Evolutionary conservation across 2,888 invertebrate species (phyloP), one percentile per base, ranked within the genome.

Genomic region (Oscheius myriophilus): DNA sequence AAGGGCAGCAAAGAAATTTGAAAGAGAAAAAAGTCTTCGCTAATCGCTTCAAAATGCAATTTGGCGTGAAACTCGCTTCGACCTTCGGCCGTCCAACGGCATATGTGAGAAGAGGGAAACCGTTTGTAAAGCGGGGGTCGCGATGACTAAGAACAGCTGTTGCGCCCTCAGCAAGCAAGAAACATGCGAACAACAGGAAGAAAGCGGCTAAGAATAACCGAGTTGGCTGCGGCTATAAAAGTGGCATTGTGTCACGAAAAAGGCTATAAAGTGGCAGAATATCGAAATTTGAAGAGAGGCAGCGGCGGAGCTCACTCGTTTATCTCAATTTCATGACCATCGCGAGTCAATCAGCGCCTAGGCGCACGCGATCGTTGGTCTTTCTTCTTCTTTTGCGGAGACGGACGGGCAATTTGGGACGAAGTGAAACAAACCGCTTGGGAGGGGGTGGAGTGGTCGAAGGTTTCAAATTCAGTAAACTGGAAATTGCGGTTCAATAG

Each of bases 271-370:
- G n/a, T 25, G 23, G 25, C 11, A 25, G 18, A 46, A 46, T 33
- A 33, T 33, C 33, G 33, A 33, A 33, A 33, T 3, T 33, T 33
- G 33, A 33, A 9, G 33, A 33, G 33, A 33, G 33, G 33, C 33
- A 3, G 33, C 33, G 33, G 4, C 4, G 33, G 33, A 21, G 63
- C 49, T 53, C 42, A 63, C 63, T 63, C 52, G 63, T 63, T 63
- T 63, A 63, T 63, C 63, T 63, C 63, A 63, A 63, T 52, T 63
- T 63, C 63, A 63, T 63, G 63, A 63, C 63, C 51, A 63, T 63
- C 39, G 51, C n/a, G 52, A 41, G 42, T 52, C 63, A 63, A 63
- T 63, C 63, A 63, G 53, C n/a, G 26, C 42, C 4, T 6, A 39
- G 39, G 41, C 41, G 45, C 59, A 59, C 46, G 59, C 59, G 59